Evolutionary conservation across 1,140 invertebrate species (phyloP).

Genomic region (Drosophila quadrilineata): DNA sequence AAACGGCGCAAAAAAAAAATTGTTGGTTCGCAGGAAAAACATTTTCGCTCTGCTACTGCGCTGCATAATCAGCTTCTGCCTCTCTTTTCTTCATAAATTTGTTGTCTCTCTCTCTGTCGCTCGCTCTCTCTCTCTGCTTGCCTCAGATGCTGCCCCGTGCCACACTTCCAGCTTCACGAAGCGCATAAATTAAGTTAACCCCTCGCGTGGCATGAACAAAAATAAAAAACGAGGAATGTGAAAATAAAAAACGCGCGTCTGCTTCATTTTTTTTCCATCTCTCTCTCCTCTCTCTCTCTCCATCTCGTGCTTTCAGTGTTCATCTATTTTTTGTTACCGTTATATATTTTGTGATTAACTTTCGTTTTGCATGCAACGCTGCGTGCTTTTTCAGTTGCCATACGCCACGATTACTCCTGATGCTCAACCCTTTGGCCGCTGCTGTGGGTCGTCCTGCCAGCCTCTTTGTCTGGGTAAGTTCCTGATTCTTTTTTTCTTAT

Average conservation of each 20-base stretch:
- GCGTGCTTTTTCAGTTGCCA: slow-evolving; percentile 26
- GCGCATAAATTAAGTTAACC: slow-evolving; percentile 80
- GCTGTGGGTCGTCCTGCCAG: background rate
- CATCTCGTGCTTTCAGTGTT: slow-evolving; percentile 4
- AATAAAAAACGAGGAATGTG: slow-evolving; percentile 41
- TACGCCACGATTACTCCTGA: background rate
- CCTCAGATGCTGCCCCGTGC: slow-evolving; percentile 39
- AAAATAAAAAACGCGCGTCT: slow-evolving; percentile 49
- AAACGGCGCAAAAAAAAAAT: slow-evolving; percentile 20
- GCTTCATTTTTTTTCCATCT: slow-evolving; percentile 60
- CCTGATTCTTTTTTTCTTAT: background rate
- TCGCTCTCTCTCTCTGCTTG: slow-evolving; percentile 12
- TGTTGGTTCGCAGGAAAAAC: too few species aligned
- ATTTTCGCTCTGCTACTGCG: slow-evolving; percentile 42
- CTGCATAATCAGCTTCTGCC: slow-evolving; percentile 62
- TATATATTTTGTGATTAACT: slow-evolving; percentile 80
- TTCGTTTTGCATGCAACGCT: slow-evolving; percentile 72
- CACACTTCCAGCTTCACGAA: slow-evolving; percentile 64
- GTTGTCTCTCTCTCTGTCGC: too few species aligned
- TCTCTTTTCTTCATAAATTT: too few species aligned
- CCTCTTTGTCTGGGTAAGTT: background rate
- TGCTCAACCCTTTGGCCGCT: slow-evolving; percentile 38
- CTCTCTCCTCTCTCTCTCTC: background rate
- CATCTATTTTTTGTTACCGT: slow-evolving; percentile 63
- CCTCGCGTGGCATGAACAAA: slow-evolving; percentile 44